These are phyloP conservation scores for Tragelaphus imberbis DNA, from an alignment of 2,113 vertebrate species.

Conservation along the genomic window DNA sequence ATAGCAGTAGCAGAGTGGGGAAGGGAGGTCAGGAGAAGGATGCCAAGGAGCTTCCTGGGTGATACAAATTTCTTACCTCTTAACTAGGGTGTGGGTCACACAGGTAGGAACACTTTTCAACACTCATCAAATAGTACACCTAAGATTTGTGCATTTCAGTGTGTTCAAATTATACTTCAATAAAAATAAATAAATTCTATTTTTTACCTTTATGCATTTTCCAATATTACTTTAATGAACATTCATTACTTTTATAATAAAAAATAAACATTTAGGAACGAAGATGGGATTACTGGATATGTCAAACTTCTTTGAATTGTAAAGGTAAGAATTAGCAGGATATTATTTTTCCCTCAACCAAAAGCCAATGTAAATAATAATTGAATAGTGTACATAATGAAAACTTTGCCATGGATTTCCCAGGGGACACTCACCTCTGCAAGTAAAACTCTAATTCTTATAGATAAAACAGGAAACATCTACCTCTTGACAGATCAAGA, in stretches of 20 bases:
- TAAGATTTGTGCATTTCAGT: neutral
- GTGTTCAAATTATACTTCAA: conserved; percentile 28
- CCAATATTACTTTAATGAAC: conserved; percentile 69
- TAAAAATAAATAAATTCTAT: conserved; percentile 58
- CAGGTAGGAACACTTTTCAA: neutral
- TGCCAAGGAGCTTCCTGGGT: neutral
- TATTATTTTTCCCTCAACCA: conserved; percentile 68
- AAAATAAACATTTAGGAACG: conserved; percentile 70
- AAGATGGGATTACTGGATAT: conserved; percentile 72
- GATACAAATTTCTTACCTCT: neutral
- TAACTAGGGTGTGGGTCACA: neutral
- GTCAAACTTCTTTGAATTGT: conserved; percentile 72
- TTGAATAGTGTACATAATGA: conserved; percentile 58
- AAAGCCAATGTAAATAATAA: conserved; percentile 72
- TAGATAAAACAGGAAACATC: neutral
- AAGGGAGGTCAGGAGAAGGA: neutral
- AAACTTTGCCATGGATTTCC: conserved; percentile 60
- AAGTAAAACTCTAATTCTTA: conserved; percentile 54
- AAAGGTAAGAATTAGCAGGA: conserved; percentile 74
- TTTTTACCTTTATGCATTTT: conserved; percentile 36
- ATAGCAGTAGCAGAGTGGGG: neutral
- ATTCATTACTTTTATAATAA: conserved; percentile 71
- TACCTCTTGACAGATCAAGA: conserved; percentile 8
- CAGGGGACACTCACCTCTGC: conserved; percentile 16
- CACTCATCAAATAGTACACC: neutral